A percentile compares a stretch with the other conserved stretches of the same genome.
Evolutionary conservation across 2,797 vertebrate species (phyloP).

Genomic region (Craterocephalus amniculus): DNA sequence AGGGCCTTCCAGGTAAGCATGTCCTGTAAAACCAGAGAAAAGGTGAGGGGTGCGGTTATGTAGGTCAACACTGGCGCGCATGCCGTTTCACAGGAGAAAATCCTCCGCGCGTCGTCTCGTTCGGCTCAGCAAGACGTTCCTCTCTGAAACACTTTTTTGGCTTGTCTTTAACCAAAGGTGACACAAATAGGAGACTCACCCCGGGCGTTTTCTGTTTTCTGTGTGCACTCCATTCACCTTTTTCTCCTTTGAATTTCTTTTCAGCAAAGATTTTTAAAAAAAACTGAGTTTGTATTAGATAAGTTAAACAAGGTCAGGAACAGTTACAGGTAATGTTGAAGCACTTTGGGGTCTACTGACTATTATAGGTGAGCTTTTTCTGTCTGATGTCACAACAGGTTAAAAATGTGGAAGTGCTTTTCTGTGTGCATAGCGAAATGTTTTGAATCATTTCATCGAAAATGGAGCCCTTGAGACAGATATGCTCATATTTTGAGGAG

Average conservation of each 20-base stretch:
- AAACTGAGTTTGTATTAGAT: constrained; percentile 41
- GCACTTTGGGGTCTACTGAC: constrained; percentile 16
- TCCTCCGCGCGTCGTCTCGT: constrained; percentile 27
- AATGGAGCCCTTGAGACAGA: neutral
- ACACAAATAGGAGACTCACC: constrained; percentile 18
- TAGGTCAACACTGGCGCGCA: constrained; percentile 68
- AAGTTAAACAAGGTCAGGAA: constrained; percentile 59
- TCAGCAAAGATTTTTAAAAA: constrained; percentile 38
- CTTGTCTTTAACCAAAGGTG: constrained; percentile 17
- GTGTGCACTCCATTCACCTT: constrained; percentile 28
- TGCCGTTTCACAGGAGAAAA: constrained; percentile 41
- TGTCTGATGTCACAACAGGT: constrained; percentile 7
- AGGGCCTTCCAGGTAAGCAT: constrained; percentile 74
- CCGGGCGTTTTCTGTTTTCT: constrained; percentile 4
- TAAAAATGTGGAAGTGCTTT: neutral
- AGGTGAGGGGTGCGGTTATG: constrained; percentile 75
- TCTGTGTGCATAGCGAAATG: neutral
- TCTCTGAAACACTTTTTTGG: constrained; percentile 17
- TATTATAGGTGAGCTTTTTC: constrained; percentile 11
- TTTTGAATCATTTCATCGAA: neutral
- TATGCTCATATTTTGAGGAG: neutral
- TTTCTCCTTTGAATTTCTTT: constrained; percentile 51
- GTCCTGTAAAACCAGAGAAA: constrained; percentile 76
- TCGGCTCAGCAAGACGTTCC: constrained; percentile 17
- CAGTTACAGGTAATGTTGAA: constrained; percentile 50